Base-by-base conservation (phyloP, 2,797 vertebrate genomes). In the Gymnothorax javanicus region DNA sequence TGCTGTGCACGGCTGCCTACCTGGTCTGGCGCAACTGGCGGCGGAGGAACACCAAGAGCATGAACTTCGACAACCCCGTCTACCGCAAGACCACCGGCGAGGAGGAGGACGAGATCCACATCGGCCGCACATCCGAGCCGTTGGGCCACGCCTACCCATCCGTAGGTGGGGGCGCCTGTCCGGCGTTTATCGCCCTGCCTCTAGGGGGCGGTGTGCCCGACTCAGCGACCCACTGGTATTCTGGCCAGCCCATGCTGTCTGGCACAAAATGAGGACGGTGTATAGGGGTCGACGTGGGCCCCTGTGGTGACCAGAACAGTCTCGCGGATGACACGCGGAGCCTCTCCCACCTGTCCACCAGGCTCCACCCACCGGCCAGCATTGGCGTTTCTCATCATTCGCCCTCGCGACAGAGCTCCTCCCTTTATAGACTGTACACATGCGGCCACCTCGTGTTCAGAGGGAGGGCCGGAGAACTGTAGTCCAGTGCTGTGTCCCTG, bases 1-100 rank as follows among this genome's bases (percentile, higher is more conserved):
- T 99, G 92, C 94, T 99, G 86, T 98, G 97, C 91, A 93, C 95
- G 85, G 97, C 97, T 0, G 96, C 98, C 92, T 99, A 97, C 94
- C 95, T 99, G 93, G 97, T 97, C 90, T 99, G 98, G 97, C 97
- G 98, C 52, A 98, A 99, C 94, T 99, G 98, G 98, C 97, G 97
- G 89, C 94, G 95, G 94, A 97, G 98, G 95, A 98, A 98, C 89
- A 99, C 98, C 83, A 99, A 99, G 95, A 99, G 98, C 95, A 99
- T 99, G 99, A 99, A 99, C 93, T 99, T 99, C 85, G 99, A 99
- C 94, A 99, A 99, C 91, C 99, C 99, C 0, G 99, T 99, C 4
- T 99, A 99, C 83, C 97, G 99, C 89, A 99, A 99, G 93, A 99
- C 97, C 90, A 97, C 96, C 0, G 95, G 94, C 33, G 96, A 97